Conservation (phyloP, 1,140 invertebrate species). For the Eupristina koningsbergeri region DNA sequence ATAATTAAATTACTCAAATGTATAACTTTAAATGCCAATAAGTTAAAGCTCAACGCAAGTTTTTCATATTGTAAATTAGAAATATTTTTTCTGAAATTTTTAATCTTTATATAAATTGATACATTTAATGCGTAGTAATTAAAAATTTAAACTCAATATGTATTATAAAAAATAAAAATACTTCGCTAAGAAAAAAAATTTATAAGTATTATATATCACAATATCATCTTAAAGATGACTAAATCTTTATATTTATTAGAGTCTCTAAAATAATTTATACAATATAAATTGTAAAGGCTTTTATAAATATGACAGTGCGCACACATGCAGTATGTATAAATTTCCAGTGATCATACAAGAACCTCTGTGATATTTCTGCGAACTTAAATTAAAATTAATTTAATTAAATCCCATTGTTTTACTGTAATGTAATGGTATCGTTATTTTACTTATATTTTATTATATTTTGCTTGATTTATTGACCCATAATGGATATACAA, state of each 20-base stretch:
- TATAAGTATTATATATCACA: neutral
- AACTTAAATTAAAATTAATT: constrained; percentile 28
- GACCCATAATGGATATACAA: neutral
- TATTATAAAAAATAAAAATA: neutral
- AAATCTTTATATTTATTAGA: constrained; percentile 11
- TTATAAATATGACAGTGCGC: constrained; percentile 10
- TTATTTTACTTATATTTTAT: constrained; percentile 26
- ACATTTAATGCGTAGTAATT: neutral
- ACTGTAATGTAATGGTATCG: neutral
- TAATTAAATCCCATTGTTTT: constrained; percentile 31
- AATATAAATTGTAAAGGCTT: constrained; percentile 9
- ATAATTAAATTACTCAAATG: too few species aligned
- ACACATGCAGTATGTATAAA: constrained; percentile 11
- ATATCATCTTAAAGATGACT: constrained; percentile 10
- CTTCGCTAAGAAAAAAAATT: neutral
- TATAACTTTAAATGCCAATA: too few species aligned
- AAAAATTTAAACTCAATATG: neutral
- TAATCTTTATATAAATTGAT: neutral
- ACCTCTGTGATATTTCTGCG: constrained; percentile 39
- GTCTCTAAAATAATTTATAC: constrained; percentile 13
- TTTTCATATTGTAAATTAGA: too few species aligned
- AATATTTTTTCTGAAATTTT: too few species aligned
- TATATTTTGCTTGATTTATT: neutral
- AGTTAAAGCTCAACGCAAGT: too few species aligned
- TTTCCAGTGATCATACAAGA: constrained; percentile 14